Conservation (phyloP, 2,113 vertebrate genomes). For the Dermatemys mawii region DNA sequence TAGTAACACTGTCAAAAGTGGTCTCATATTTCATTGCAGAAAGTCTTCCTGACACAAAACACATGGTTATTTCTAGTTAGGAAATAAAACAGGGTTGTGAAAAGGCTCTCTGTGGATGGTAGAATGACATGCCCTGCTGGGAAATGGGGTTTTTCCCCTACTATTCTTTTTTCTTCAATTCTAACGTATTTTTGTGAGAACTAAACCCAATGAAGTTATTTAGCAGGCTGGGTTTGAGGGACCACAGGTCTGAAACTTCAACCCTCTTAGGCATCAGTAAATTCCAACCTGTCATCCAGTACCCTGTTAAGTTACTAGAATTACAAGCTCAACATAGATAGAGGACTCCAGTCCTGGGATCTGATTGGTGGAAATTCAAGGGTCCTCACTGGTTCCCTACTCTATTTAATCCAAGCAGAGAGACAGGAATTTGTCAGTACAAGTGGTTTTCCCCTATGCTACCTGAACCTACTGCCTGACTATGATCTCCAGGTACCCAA, state of each 20-base stretch:
- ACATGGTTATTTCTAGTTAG: slow-evolving; percentile 65
- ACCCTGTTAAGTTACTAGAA: not conserved
- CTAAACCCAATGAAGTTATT: not conserved
- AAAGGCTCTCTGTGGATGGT: slow-evolving; percentile 43
- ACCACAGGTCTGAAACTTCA: not conserved
- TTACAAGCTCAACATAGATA: not conserved
- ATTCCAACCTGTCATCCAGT: not conserved
- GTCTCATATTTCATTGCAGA: slow-evolving; percentile 47
- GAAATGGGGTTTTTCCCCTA: slow-evolving; percentile 21
- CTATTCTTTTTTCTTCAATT: slow-evolving; percentile 36
- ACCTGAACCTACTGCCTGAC: not conserved
- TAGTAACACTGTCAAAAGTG: slow-evolving; percentile 22
- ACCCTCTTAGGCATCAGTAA: not conserved
- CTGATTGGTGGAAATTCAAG: not conserved
- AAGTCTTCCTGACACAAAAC: slow-evolving; percentile 33
- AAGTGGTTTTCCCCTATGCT: not conserved
- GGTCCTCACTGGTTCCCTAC: not conserved
- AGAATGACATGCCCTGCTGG: not conserved
- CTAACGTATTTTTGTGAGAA: slow-evolving; percentile 23
- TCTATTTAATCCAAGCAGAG: not conserved
- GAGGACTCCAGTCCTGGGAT: not conserved
- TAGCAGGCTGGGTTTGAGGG: not conserved
- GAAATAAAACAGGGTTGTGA: slow-evolving; percentile 44
- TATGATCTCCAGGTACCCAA: not conserved
- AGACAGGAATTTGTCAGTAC: not conserved